These are phyloP conservation scores for Drosophila parthenogenetica DNA, from an alignment of 2,888 invertebrate species.

Conservation along the genomic window DNA sequence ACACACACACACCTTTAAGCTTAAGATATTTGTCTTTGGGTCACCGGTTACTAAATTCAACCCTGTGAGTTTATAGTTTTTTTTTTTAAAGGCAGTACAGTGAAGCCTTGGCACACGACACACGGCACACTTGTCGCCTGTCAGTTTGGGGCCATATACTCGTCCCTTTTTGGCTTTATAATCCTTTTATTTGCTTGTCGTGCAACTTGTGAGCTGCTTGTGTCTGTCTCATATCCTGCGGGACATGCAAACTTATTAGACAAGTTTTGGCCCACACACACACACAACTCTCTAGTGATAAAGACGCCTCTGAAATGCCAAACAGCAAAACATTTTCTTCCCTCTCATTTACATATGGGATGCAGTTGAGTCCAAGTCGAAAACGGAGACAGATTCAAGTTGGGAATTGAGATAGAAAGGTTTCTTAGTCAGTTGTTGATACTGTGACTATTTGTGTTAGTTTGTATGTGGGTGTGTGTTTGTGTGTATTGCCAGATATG, in stretches of 20 bases:
- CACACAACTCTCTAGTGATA: slow-evolving; percentile 60
- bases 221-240: slow-evolving; percentile 70
- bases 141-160: slow-evolving; percentile 40
- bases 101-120: slow-evolving; percentile 36
- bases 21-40: slow-evolving; percentile 65
- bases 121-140: slow-evolving; percentile 77
- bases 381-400: too few relatives aligned
- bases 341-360: slow-evolving; percentile 65
- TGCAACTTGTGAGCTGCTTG: slow-evolving; percentile 46
- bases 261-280: slow-evolving; percentile 54
- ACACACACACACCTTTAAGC: slow-evolving; percentile 66
- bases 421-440: slow-evolving; percentile 21
- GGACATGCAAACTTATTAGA: slow-evolving; percentile 80
- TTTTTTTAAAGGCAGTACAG: slow-evolving; percentile 29
- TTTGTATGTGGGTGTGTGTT: background rate
- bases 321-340: slow-evolving; percentile 57
- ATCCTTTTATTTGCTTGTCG: slow-evolving; percentile 71
- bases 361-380: background rate
- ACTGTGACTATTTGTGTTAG: background rate
- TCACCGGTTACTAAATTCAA: slow-evolving; percentile 16
- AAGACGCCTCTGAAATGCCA: slow-evolving; percentile 57
- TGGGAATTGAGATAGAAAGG: slow-evolving; percentile 25
- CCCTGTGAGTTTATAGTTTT: slow-evolving; percentile 37
- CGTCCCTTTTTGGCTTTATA: slow-evolving; percentile 54
- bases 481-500: slow-evolving; percentile 6